A percentile compares a stretch with the other conserved stretches of the same genome.
phyloP scores from a whole-genome alignment of 2,888 invertebrate species.

The Scaptomyza polygonia region DNA sequence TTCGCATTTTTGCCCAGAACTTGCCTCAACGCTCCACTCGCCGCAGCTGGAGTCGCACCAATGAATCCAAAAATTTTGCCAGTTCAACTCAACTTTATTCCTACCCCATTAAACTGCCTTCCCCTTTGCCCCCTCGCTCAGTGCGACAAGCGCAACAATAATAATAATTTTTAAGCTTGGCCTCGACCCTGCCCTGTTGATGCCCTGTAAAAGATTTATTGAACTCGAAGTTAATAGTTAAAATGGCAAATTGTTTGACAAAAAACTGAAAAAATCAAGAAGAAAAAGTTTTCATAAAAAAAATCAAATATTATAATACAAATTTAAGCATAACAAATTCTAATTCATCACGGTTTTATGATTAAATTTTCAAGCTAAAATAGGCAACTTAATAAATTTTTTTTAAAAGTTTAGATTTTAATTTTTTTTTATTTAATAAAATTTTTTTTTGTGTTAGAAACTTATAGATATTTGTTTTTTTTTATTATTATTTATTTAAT shows the following conservation, averaged over 20 bases:
- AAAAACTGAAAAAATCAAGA: too few relatives aligned
- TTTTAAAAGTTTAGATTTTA: too few relatives aligned
- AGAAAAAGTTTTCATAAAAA: too few relatives aligned
- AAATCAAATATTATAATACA: too few relatives aligned
- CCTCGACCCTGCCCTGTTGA: neutral
- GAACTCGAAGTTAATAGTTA: neutral
- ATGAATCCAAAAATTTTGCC: constrained; percentile 40
- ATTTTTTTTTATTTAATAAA: too few relatives aligned
- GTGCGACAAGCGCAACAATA: constrained; percentile 51
- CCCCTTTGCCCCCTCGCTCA: neutral
- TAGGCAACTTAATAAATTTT: too few relatives aligned
- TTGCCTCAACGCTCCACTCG: constrained; percentile 48
- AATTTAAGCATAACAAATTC: too few relatives aligned
- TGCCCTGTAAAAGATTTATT: constrained; percentile 15
- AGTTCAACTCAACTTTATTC: constrained; percentile 9
- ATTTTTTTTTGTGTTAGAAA: too few relatives aligned
- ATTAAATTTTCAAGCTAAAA: too few relatives aligned
- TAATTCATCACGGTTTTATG: too few relatives aligned
- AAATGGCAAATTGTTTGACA: neutral
- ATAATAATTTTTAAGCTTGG: constrained; percentile 36
- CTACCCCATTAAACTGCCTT: neutral
- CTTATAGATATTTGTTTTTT: too few relatives aligned
- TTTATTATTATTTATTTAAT: too few relatives aligned
- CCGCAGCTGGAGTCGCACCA: constrained; percentile 52
- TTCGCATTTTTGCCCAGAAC: constrained; percentile 40